phyloP scores from a whole-genome alignment of 2,888 invertebrate genomes.

The Erebia palarica region DNA sequence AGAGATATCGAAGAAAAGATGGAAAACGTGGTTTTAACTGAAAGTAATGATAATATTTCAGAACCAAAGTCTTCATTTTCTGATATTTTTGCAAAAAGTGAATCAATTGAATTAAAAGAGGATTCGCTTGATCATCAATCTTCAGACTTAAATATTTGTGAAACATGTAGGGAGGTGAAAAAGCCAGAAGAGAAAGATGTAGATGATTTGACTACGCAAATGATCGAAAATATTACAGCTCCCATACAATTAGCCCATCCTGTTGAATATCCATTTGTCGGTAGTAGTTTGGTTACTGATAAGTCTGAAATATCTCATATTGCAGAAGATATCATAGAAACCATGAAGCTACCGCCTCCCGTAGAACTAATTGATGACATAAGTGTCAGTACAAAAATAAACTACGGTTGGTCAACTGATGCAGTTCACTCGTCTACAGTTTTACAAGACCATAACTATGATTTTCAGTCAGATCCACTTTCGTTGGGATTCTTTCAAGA shows the following conservation, averaged over 20 bases:
- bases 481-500: slow-evolving; percentile 55
- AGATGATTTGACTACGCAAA: slow-evolving; percentile 63
- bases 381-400: slow-evolving; percentile 39
- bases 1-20: slow-evolving; percentile 26
- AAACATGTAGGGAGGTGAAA: slow-evolving; percentile 66
- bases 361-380: slow-evolving; percentile 57
- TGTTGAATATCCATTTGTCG: slow-evolving; percentile 60
- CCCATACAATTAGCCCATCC: slow-evolving; percentile 70
- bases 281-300: slow-evolving; percentile 42
- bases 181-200: slow-evolving; percentile 55
- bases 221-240: slow-evolving; percentile 72
- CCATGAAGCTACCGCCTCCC: slow-evolving; percentile 62
- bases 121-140: slow-evolving; percentile 41
- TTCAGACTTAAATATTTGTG: slow-evolving; percentile 65
- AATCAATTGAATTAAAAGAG: slow-evolving; percentile 34
- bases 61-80: slow-evolving; percentile 6
- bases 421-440: slow-evolving; percentile 35
- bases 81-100: slow-evolving; percentile 30
- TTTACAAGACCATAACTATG: slow-evolving; percentile 49
- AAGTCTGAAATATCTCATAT: slow-evolving; percentile 58
- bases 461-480: slow-evolving; percentile 50
- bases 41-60: slow-evolving; percentile 1
- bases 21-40: slow-evolving; percentile 21
- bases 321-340: slow-evolving; percentile 66
- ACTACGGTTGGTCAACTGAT: slow-evolving; percentile 58